Percentiles rank a stretch among this genome's conserved stretches.
Conservation (phyloP, 2,888 invertebrate genomes). For the Lithophane ornitopus region DNA sequence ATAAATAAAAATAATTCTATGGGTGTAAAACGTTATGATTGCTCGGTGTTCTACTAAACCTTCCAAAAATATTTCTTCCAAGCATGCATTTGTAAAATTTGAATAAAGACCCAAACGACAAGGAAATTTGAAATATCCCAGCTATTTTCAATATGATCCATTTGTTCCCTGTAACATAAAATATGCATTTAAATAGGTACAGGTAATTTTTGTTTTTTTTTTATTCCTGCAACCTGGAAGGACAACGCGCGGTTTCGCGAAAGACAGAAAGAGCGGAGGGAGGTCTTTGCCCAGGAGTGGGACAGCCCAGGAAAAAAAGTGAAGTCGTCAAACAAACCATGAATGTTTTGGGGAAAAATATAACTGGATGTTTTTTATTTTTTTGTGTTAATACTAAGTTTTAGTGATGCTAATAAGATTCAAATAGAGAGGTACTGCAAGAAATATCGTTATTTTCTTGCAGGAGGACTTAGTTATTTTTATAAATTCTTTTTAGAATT, state of each 20-base stretch:
- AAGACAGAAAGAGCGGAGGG: not conserved
- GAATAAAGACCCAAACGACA: conserved; percentile 29
- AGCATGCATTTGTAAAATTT: conserved; percentile 36
- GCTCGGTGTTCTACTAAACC: not conserved
- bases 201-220: not conserved
- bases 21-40: not conserved
- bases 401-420: not conserved
- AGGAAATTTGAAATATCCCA: conserved; percentile 41
- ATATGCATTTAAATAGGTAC: no score
- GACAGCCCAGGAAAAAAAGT: not conserved
- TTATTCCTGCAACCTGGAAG: not conserved
- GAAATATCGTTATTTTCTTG: not conserved
- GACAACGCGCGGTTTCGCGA: not conserved
- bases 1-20: not conserved
- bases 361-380: not conserved
- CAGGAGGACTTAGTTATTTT: not conserved
- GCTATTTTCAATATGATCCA: conserved; percentile 9
- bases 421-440: not conserved
- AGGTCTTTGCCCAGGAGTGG: not conserved
- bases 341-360: not conserved
- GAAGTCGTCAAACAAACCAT: not conserved
- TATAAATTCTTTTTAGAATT: not conserved
- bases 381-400: not conserved
- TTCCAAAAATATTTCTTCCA: conserved; percentile 42
- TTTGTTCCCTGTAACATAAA: conserved; percentile 21